These are phyloP conservation scores for Aproaerema taeniolella DNA, from an alignment of 2,888 invertebrate genomes.

Conservation along the genomic window DNA sequence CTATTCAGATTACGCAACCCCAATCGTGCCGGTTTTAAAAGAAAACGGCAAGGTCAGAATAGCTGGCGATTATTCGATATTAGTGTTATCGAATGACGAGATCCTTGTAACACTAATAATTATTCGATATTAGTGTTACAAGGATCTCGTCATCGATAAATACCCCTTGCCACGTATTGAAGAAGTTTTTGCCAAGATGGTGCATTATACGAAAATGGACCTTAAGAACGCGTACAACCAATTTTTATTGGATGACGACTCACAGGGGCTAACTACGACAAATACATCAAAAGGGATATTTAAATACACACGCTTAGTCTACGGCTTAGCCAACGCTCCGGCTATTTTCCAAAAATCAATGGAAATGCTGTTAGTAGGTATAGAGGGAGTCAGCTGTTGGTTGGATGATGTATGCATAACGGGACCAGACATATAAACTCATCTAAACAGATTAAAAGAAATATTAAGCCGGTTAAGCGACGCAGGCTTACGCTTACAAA, in stretches of 20 bases:
- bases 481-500: conserved; percentile 18
- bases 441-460: conserved; percentile 13
- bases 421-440: conserved; percentile 8
- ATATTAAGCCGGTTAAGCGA: conserved; percentile 10
- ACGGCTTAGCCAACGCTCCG: conserved; percentile 32
- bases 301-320: conserved; percentile 28
- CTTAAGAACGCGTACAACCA: conserved; percentile 3
- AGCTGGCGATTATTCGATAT: conserved; percentile 19
- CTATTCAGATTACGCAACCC: conserved; percentile 21
- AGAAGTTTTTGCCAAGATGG: conserved; percentile 17
- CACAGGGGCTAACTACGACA: neutral
- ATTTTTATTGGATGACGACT: neutral
- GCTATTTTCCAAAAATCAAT: conserved; percentile 38
- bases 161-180: conserved; percentile 20
- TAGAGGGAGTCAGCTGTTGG: conserved; percentile 25
- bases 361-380: conserved; percentile 23
- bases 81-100: no score
- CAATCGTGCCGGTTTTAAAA: conserved; percentile 23
- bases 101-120: no score
- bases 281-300: conserved; percentile 26
- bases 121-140: conserved; percentile 25
- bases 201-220: conserved; percentile 13
- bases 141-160: conserved; percentile 23
- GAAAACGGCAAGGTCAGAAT: conserved; percentile 18
- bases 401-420: conserved; percentile 28